A percentile compares a stretch with the other conserved stretches of the same genome.
These are phyloP conservation scores for Eupsittula cactorum DNA, from an alignment of 2,113 vertebrate genomes.

Conservation along the genomic window DNA sequence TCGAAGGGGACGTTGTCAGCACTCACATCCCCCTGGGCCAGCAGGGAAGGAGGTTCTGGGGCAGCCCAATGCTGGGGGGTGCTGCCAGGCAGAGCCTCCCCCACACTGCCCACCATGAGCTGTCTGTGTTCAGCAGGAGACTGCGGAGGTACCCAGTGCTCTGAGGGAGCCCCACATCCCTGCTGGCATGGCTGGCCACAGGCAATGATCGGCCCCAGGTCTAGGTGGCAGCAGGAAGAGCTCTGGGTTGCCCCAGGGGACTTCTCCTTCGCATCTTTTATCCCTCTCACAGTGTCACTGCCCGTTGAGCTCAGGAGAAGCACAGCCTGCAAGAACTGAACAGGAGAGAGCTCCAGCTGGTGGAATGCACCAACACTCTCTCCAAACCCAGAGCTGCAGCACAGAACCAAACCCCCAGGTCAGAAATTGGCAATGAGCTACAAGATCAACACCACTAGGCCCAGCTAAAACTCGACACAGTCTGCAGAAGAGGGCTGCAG, in stretches of 20 bases:
- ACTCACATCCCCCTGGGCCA: rapidly evolving
- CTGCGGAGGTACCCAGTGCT: neutral
- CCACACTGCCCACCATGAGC: rapidly evolving
- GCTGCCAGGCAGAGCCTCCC: neutral
- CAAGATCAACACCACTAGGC: neutral
- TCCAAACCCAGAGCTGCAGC: neutral
- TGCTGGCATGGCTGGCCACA: neutral
- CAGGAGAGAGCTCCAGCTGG: neutral
- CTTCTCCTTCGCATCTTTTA: neutral
- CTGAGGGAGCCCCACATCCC: neutral
- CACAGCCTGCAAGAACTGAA: neutral
- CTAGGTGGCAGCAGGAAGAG: neutral
- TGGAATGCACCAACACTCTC: neutral
- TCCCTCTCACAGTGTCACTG: neutral
- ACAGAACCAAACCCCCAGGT: neutral
- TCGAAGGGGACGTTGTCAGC: neutral
- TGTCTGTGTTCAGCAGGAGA: neutral
- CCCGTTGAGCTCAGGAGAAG: neutral
- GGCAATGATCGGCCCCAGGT: rapidly evolving
- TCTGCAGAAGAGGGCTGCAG: neutral
- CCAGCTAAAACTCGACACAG: neutral
- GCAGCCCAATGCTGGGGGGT: neutral
- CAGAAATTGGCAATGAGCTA: neutral
- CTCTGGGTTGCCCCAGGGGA: neutral
- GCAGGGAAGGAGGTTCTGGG: neutral